Base-by-base conservation (phyloP, 23 tunicate species). In the Ciona savignyi region DNA sequence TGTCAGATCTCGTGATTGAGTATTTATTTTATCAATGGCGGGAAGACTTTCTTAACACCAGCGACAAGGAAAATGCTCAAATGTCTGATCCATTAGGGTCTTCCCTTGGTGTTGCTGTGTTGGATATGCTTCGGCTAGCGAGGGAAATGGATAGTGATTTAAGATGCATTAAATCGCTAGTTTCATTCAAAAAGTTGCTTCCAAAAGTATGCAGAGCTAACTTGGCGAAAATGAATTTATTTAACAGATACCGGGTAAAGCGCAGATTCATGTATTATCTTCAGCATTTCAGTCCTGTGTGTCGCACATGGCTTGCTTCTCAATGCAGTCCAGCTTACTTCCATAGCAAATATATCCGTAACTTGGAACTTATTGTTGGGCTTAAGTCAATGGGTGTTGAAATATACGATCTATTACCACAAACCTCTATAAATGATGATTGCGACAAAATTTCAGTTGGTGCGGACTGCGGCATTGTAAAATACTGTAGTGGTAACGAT, bases 41-140 rank as follows among this genome's bases (percentile, higher is more conserved):
- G 2, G 65, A 81, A 25, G 90, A 91, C 61, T 91, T 84, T 70
- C 35, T 79, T 29, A 3, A 48, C 1, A 85, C 80, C 23, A 66
- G 56, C 2, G 20, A 63, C 0, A 24, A 81, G 25, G 6, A 67
- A n/a, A 71, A 30, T 33, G 79, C 61, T 30, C 3, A 69, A 4
- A 25, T 42, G 9, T 70, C 77, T 1, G 91, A 91, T 35, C 23
- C 32, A 28, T 30, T 70, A 2, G 69, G 80, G 1, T 76, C 78
- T 23, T 80, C 83, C 23, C 76, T 91, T 23, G 97, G 97, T 22
- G 91, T 91, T 19, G 91, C 90, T 0, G 97, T 80, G 3, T 49
- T 91, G 6, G 97, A 91, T 72, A 28, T 91, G 72, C 30, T 91
- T 2, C 66, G 97, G 2, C 65, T 91, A 68, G 86, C 91, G 6